Base-by-base conservation (phyloP, 2,888 invertebrate genomes). In the Tetragonisca angustula region DNA sequence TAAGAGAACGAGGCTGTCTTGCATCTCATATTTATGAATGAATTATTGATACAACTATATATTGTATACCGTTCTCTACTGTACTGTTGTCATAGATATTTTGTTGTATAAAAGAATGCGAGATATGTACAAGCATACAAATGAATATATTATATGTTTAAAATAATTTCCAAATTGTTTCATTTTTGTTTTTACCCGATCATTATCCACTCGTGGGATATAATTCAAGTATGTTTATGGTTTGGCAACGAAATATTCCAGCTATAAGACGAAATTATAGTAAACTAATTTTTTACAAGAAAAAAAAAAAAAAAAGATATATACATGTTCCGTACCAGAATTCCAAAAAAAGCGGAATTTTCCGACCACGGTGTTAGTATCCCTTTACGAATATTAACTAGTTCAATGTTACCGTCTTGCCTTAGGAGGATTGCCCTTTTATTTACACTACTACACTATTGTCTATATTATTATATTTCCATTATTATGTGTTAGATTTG, bases 91-190 rank as follows among this genome's bases (percentile, higher is more conserved):
- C 92, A 93, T 94, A 93, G 93, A 92, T 94, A 94, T 94, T 94
- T 94, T 94, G 92, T 94, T 94, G 93, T 94, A 94, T 91, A 91
- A 91, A 90, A 90, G 85, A 85, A 88, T 88, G 87, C 80, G 70
- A 86, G 81, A 88, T 84, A 92, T 93, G 92, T 93, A 94, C 92
- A 92, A 93, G 91, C 91, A 92, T 93, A 93, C 90, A 93, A 93
- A 93, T 92, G 89, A 93, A 93, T 93, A 94, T 93, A 94, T 93
- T 94, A 94, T 94, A 94, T 94, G 94, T 94, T 94, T 94, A 93
- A 94, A 93, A 89, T 93, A 94, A 59, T 49, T 43, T 52, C 15
- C 27, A 36, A 21, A 19, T 67, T 17, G 17, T 70, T 76, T n/a
- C 17, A 68, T 75, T 74, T 19, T 2, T 52, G 27, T 68, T 59